Percentiles rank a stretch among this genome's conserved stretches.
Conservation (phyloP, 2,888 invertebrate genomes). For the Schrankia costaestrigalis region DNA sequence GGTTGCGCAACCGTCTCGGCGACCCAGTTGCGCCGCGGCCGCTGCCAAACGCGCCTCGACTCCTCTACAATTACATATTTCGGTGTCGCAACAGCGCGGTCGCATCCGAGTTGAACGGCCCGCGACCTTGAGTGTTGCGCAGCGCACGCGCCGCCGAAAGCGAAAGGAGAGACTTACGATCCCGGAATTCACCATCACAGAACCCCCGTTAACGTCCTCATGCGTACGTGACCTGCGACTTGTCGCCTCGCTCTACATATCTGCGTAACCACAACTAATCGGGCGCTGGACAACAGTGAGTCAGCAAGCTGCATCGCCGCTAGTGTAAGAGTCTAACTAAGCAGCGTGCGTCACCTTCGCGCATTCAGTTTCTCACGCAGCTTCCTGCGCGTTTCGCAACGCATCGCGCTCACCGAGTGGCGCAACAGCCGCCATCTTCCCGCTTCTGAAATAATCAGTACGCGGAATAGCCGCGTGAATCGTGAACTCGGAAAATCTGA, state of each 20-base stretch:
- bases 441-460: slow-evolving; percentile 61
- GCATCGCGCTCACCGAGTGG: slow-evolving; percentile 43
- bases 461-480: slow-evolving; percentile 37
- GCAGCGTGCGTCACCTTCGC: slow-evolving; percentile 56
- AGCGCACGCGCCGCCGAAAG: slow-evolving; percentile 70
- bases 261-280: slow-evolving; percentile 44
- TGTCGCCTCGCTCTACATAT: slow-evolving; percentile 31
- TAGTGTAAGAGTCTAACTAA: slow-evolving; percentile 8
- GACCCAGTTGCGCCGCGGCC: slow-evolving; percentile 73
- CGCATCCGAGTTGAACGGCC: slow-evolving; percentile 81
- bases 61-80: slow-evolving; percentile 79
- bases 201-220: slow-evolving; percentile 34
- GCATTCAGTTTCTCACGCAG: slow-evolving; percentile 53
- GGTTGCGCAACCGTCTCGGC: slow-evolving; percentile 69
- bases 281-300: slow-evolving; percentile 41
- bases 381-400: slow-evolving; percentile 63
- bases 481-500: slow-evolving; percentile 46
- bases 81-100: slow-evolving; percentile 75
- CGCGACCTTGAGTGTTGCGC: slow-evolving; percentile 77
- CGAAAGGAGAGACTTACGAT: slow-evolving; percentile 63
- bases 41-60: slow-evolving; percentile 76
- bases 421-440: slow-evolving; percentile 47
- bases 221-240: slow-evolving; percentile 63
- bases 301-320: slow-evolving; percentile 28
- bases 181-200: slow-evolving; percentile 52